phyloP scores from a whole-genome alignment of 2,797 vertebrate genomes.

The Ceryle rudis region DNA sequence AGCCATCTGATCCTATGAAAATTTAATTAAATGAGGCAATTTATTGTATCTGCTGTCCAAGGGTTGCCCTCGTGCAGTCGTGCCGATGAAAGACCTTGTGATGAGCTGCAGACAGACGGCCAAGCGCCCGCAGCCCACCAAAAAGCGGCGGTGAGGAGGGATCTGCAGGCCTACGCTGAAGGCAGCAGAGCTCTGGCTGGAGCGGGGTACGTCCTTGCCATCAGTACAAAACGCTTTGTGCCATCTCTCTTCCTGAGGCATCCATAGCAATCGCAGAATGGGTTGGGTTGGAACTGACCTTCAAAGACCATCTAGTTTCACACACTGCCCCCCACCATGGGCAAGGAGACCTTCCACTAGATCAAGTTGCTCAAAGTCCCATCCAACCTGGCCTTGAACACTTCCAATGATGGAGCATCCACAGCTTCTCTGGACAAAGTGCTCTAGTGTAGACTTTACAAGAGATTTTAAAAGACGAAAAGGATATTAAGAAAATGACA shows the following conservation, averaged over 20 bases:
- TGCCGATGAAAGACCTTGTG: background rate
- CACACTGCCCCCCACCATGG: too few species aligned
- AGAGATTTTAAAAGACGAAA: background rate
- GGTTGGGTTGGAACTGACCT: background rate
- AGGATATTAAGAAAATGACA: background rate
- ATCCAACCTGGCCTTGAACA: background rate
- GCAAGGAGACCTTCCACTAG: background rate
- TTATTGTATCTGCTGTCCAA: background rate
- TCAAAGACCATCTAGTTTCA: too few species aligned
- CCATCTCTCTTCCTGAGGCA: background rate
- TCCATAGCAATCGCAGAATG: background rate
- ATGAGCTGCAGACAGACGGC: background rate
- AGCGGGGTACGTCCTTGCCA: background rate
- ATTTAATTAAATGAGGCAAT: background rate
- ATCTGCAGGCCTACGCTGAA: accelerated
- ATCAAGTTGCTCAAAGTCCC: background rate
- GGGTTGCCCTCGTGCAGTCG: background rate
- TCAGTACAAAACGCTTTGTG: background rate
- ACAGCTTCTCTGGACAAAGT: background rate
- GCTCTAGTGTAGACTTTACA: background rate
- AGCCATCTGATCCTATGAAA: background rate
- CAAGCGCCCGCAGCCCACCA: background rate
- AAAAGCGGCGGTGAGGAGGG: background rate
- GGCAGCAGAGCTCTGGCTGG: background rate
- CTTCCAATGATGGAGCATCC: background rate